Evolutionary conservation across 2,888 invertebrate genomes (phyloP).

Genomic region (Venusia cambrica): DNA sequence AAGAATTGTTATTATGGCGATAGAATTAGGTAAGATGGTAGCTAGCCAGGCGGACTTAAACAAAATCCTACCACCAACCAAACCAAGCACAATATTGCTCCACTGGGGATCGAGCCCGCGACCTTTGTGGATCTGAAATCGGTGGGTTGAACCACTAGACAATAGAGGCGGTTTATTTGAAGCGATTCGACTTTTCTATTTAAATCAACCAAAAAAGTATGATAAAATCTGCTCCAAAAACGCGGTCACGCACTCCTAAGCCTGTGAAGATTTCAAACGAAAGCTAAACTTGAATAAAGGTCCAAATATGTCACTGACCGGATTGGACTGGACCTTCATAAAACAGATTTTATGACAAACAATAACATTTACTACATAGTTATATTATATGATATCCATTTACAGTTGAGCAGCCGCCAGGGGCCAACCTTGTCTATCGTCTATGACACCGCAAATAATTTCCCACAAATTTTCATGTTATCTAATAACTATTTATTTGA

Average conservation of each 20-base stretch:
- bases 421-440: constrained; percentile 53
- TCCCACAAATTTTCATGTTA: too few species aligned
- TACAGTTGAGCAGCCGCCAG: constrained; percentile 61
- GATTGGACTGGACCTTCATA: constrained; percentile 63
- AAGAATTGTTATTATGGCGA: too few species aligned
- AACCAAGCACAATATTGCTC: too few species aligned
- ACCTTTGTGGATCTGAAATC: too few species aligned
- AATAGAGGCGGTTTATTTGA: constrained; percentile 40
- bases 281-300: constrained; percentile 66
- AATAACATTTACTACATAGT: constrained; percentile 78
- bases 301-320: constrained; percentile 52
- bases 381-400: constrained; percentile 72
- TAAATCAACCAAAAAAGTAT: constrained; percentile 24
- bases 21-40: too few species aligned
- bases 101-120: too few species aligned
- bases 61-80: too few species aligned
- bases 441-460: constrained; percentile 49
- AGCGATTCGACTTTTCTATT: constrained; percentile 32
- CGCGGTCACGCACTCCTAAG: constrained; percentile 37
- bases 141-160: too few species aligned
- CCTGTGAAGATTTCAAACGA: constrained; percentile 49
- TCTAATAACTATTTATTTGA: too few species aligned
- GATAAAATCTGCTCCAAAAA: constrained; percentile 44
- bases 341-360: constrained; percentile 76
- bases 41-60: too few species aligned